Evolutionary conservation across 2,797 vertebrate genomes (phyloP).

Genomic region (Megaceryle alcyon): DNA sequence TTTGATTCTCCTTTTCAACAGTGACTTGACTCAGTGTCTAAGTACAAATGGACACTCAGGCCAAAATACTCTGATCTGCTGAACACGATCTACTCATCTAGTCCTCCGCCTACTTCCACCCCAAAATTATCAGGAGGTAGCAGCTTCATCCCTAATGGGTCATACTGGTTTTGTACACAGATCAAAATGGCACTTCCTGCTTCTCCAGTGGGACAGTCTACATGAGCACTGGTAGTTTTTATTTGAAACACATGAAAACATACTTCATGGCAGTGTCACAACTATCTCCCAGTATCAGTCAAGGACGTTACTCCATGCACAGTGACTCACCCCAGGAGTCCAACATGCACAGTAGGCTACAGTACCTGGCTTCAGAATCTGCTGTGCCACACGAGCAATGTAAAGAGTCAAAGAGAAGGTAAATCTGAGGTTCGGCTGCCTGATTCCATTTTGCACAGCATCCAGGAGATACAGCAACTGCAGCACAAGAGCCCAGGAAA

Average conservation of each 20-base stretch:
- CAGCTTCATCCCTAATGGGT: background rate
- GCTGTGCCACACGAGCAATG: constrained; percentile 86
- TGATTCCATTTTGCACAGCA: constrained; percentile 87
- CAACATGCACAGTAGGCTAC: background rate
- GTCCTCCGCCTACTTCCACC: background rate
- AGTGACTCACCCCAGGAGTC: background rate
- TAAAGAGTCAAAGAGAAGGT: constrained; percentile 87
- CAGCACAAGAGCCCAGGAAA: background rate
- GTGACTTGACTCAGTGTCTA: background rate
- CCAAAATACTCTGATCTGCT: background rate
- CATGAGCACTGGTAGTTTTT: background rate
- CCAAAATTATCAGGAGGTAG: background rate
- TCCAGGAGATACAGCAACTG: constrained; percentile 94
- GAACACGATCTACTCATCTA: background rate
- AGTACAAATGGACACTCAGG: background rate
- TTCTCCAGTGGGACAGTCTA: background rate
- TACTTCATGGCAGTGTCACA: background rate
- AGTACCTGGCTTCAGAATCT: constrained; percentile 91
- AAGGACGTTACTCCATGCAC: background rate
- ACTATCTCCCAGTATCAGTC: background rate
- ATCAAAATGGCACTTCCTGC: background rate
- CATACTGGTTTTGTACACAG: background rate
- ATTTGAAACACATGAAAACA: background rate
- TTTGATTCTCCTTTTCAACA: background rate
- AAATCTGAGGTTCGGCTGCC: constrained; percentile 84